Conservation (phyloP, 2,113 vertebrate genomes). For the Neolamprologus longior region DNA sequence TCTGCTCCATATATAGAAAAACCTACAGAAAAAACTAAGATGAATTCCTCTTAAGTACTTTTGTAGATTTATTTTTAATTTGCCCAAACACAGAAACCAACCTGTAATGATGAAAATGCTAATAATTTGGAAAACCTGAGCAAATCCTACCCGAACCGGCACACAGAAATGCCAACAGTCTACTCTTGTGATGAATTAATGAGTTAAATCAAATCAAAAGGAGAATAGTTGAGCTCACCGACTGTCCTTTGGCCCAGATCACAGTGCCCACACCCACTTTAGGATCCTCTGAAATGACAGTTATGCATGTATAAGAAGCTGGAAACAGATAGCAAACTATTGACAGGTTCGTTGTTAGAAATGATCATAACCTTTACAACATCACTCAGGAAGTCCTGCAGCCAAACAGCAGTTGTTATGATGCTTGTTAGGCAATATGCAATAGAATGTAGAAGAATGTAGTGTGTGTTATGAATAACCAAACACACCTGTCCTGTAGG, state of each 20-base stretch:
- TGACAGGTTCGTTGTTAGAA: background rate
- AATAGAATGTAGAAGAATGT: background rate
- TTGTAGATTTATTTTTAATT: background rate
- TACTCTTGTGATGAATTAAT: background rate
- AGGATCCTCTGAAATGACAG: conserved; percentile 85
- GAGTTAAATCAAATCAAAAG: background rate
- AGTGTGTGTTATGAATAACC: background rate
- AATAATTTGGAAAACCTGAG: background rate
- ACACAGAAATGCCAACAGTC: background rate
- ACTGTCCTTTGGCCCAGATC: conserved; percentile 86
- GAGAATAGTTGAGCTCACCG: conserved; percentile 71
- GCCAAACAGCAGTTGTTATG: background rate
- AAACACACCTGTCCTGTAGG: conserved; percentile 82
- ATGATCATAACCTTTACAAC: background rate
- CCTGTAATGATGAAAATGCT: background rate
- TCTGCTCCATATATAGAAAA: background rate
- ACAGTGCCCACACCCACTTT: conserved; percentile 94
- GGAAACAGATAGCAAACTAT: background rate
- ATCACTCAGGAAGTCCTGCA: background rate
- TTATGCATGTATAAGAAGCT: background rate
- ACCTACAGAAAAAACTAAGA: background rate
- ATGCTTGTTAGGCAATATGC: background rate
- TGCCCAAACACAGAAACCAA: background rate
- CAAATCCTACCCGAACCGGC: background rate
- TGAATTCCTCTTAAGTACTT: background rate